These are phyloP conservation scores for Strix uralensis DNA, from an alignment of 2,113 vertebrate genomes.

Conservation along the genomic window DNA sequence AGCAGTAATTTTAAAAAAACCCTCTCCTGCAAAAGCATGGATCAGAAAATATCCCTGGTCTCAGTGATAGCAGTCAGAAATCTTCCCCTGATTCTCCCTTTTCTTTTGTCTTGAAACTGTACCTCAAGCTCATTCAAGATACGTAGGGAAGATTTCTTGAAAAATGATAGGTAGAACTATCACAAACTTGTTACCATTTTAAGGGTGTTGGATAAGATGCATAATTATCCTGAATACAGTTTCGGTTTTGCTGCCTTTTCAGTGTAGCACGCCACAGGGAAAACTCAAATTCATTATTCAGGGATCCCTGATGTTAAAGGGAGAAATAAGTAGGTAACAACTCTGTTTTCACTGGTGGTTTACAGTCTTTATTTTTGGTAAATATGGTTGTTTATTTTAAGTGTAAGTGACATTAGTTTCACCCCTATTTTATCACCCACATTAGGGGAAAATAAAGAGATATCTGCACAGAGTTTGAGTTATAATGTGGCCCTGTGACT, in stretches of 20 bases:
- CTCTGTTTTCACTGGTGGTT: neutral
- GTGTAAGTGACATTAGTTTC: neutral
- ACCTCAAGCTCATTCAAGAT: neutral
- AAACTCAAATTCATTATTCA: neutral
- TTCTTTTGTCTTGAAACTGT: neutral
- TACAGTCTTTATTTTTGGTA: neutral
- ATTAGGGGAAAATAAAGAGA: neutral
- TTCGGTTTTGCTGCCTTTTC: constrained; percentile 13
- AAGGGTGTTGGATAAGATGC: neutral
- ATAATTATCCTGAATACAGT: neutral
- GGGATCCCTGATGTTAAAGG: neutral
- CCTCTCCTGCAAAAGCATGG: neutral
- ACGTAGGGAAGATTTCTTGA: neutral
- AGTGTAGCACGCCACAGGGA: neutral
- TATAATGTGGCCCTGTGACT: neutral
- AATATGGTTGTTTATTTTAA: neutral
- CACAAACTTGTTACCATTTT: constrained; percentile 3
- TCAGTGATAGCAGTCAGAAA: neutral
- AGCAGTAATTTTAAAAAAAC: neutral
- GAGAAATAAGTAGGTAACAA: neutral
- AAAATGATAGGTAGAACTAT: neutral
- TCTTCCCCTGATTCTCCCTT: neutral
- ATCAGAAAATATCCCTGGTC: neutral
- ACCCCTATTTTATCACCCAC: neutral
- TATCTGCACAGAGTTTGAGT: neutral